Evolutionary conservation across 2,113 vertebrate genomes (phyloP).

Genomic region (Neomonachus schauinslandi): DNA sequence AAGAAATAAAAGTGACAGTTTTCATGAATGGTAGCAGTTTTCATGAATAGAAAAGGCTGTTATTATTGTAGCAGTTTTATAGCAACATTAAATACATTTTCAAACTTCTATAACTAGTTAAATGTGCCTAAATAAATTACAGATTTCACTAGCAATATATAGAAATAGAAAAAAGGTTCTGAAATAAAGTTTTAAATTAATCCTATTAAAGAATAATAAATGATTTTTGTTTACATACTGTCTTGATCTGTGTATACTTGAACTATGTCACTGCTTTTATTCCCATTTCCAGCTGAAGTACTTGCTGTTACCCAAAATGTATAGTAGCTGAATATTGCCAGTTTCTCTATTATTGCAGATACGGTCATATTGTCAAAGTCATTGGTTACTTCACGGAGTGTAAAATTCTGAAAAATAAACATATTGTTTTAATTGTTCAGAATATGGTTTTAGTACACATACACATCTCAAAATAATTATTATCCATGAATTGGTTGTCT

Average conservation of each 20-base stretch:
- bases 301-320: constrained; percentile 88
- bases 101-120: constrained; percentile 6
- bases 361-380: constrained; percentile 66
- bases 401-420: constrained; percentile 86
- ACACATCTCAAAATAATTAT: constrained; percentile 43
- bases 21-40: neutral
- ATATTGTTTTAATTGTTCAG: constrained; percentile 55
- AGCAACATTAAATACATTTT: constrained; percentile 9
- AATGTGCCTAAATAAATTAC: constrained; percentile 43
- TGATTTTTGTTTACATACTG: constrained; percentile 84
- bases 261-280: constrained; percentile 87
- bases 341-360: constrained; percentile 84
- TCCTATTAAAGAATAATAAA: constrained; percentile 38
- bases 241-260: constrained; percentile 89
- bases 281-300: constrained; percentile 88
- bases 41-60: neutral
- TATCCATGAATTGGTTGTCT: neutral
- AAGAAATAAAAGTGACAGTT: constrained; percentile 21
- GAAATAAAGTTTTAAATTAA: constrained; percentile 25
- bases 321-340: constrained; percentile 89
- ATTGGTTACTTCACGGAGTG: constrained; percentile 77
- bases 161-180: constrained; percentile 45
- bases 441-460: constrained; percentile 14
- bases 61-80: neutral
- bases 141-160: neutral